Evolutionary conservation across 2,888 invertebrate genomes (phyloP), one percentile per base, ranked within the genome.

Genomic region (Brenthis daphne): DNA sequence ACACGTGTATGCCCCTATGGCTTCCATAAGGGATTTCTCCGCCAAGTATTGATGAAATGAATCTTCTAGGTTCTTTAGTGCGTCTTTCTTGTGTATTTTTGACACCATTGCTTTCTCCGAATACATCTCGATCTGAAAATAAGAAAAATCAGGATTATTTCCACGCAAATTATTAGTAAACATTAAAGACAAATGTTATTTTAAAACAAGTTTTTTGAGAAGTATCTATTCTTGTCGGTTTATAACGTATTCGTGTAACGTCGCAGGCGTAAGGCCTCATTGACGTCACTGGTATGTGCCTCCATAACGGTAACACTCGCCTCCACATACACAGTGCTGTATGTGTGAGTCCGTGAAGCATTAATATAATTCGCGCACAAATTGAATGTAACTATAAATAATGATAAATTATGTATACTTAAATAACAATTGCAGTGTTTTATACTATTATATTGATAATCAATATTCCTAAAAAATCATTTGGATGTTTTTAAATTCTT

Each of bases 11-110:
- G 20, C 95, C 95, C 78, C 95, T 93, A 73, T 92, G 92, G 78
- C 96, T 96, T n/a, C 96, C 96, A 77, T 97, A 97, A 5, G 97
- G 97, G 56, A 96, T 94, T 79, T 96, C 96, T 24, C 96, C 97
- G 43, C 97, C 97, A 47, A 96, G 93, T 79, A 96, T 96, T 24
- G 96, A 96, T 29, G 96, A 96, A 73, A 96, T 95, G 82, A 97
- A 97, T 74, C 96, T 93, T 79, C 93, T 86, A 57, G 92, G 93
- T 87, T 94, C 94, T 83, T 91, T 91, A 71, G 85, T 84, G 51
- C 84, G 84, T 76, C 87, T 85, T 48, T 92, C 90, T 75, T 83
- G 82, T 72, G 81, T 67, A 68, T 77, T 82, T 74, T 80, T 87
- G 67, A 77, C 77, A 72, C 81, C 80, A 77, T 83, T 89, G 73